Evolutionary conservation across 1,140 invertebrate genomes (phyloP).

Genomic region (honey bee (Apis mellifera)): DNA sequence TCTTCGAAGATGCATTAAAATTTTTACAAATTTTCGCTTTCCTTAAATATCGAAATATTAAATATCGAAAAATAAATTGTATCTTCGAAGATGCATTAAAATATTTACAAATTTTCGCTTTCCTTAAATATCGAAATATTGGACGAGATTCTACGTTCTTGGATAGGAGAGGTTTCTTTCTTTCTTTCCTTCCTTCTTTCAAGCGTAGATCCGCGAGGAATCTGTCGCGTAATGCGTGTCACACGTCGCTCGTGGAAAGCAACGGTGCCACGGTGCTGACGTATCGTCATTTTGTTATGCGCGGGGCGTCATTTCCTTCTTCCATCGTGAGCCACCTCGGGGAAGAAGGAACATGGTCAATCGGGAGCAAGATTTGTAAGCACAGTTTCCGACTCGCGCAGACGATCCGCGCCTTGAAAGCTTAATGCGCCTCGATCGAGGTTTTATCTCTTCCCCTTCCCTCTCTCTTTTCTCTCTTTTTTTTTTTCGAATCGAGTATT

Average conservation of each 20-base stretch:
- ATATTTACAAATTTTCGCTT: too few relatives aligned
- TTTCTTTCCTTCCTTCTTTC: too few relatives aligned
- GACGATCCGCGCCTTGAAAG: slow-evolving; percentile 26
- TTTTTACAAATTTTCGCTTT: too few relatives aligned
- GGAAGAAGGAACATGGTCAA: slow-evolving; percentile 46
- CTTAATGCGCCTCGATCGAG: slow-evolving; percentile 6
- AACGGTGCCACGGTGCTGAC: slow-evolving; percentile 57
- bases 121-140: too few relatives aligned
- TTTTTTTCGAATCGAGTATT: neutral
- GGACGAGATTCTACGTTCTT: too few relatives aligned
- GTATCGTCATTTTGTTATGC: slow-evolving; percentile 69
- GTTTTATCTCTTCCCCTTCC: too few relatives aligned
- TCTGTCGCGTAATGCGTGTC: slow-evolving; percentile 67
- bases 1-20: too few relatives aligned
- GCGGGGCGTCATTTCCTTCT: slow-evolving; percentile 71
- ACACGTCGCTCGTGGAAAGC: slow-evolving; percentile 62
- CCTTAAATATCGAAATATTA: too few relatives aligned
- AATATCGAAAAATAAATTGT: too few relatives aligned
- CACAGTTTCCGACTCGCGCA: slow-evolving; percentile 41
- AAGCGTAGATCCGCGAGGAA: slow-evolving; percentile 20
- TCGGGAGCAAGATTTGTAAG: slow-evolving; percentile 45
- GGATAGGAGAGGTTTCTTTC: too few relatives aligned
- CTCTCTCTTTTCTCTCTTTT: fast-evolving
- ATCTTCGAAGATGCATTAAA: too few relatives aligned
- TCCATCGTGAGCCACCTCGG: slow-evolving; percentile 42